Percentiles rank a stretch among this genome's conserved stretches.
phyloP scores from a whole-genome alignment of 1,140 invertebrate genomes.

The Drosophila pseudoananassae region DNA sequence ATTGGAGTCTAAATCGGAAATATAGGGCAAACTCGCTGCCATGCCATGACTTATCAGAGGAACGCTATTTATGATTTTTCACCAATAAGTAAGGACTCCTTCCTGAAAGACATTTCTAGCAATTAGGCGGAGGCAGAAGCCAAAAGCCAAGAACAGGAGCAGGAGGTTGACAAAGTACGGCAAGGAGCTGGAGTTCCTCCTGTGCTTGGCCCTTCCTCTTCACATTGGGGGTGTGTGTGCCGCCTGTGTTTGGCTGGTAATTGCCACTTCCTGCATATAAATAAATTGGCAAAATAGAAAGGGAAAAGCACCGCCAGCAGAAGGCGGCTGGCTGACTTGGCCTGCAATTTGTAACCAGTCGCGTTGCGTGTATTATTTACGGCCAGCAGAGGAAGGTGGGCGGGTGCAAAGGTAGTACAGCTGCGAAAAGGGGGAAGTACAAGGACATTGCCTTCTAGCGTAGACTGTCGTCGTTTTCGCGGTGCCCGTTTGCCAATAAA shows the following conservation, averaged over 20 bases:
- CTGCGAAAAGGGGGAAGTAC: slow-evolving; percentile 14
- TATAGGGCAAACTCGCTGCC: too few species aligned
- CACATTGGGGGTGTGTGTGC: slow-evolving; percentile 27
- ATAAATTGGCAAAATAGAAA: slow-evolving; percentile 56
- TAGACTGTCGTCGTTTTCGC: slow-evolving; percentile 52
- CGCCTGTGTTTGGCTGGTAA: slow-evolving; percentile 67
- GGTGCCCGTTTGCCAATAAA: slow-evolving; percentile 69
- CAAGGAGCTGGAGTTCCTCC: slow-evolving; percentile 15
- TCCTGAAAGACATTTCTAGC: slow-evolving; percentile 43
- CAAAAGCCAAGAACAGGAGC: slow-evolving; percentile 37
- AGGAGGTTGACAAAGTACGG: slow-evolving; percentile 39
- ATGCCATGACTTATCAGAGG: too few species aligned
- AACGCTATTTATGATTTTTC: background rate
- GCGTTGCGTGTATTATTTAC: slow-evolving; percentile 80
- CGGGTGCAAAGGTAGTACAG: slow-evolving; percentile 1
- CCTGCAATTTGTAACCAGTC: slow-evolving; percentile 75
- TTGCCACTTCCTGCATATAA: slow-evolving; percentile 75
- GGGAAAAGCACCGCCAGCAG: slow-evolving; percentile 11
- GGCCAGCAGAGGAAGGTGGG: slow-evolving; percentile 28
- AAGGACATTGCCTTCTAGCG: slow-evolving; percentile 53
- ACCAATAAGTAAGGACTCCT: slow-evolving; percentile 37
- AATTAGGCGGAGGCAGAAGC: slow-evolving; percentile 30
- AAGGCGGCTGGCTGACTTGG: slow-evolving; percentile 50
- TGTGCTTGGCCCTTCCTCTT: background rate
- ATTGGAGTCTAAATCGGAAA: background rate